Evolutionary conservation across 2,888 invertebrate genomes (phyloP), one percentile per base, ranked within the genome.

Genomic region (Cataglyphis altisquamis): DNA sequence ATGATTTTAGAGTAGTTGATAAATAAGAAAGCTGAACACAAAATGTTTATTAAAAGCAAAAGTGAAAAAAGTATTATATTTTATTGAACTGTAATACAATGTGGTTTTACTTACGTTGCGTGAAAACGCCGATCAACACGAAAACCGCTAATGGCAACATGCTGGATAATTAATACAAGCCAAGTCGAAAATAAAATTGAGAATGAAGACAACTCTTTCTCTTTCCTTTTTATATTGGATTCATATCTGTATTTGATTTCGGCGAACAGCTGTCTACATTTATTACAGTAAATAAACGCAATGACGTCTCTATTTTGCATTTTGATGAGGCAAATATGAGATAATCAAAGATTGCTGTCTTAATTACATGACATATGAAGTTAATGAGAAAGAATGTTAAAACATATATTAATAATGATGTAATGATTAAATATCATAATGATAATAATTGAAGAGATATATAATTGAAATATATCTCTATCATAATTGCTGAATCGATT

Each of bases 71-170:
- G 15, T n/a, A 52, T 48, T 18, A 57, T 48, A 66, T 52, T 39
- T 55, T 4, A 15, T 41, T 41, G 5, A 21, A 41, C 8, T 29
- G 1, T 25, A 25, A 32, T 41, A 29, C 3, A 9, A 29, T 29
- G 4, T 48, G 18, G 4, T 5, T 78, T 60, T 21, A 81, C 81
- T 81, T 73, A 81, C 81, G 81, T 1, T 81, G 62, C 18, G 63
- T 64, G 12, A 70, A 55, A 57, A 70, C 45, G 57, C 84, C 70
- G 15, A 84, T 12, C 18, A 82, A 68, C 39, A 84, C 57, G 21
- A 82, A n/a, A 57, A 62, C 66, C 0, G 48, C 48, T 48, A 72
- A 52, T 1, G 68, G 10, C 8, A 78, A 3, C 78, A 78, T 55
- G 32, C 36, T 52, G 18, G 48, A 18, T 39, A 52, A 45, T 52